A percentile compares a stretch with the other conserved stretches of the same genome.
phyloP scores from a whole-genome alignment of 1,140 invertebrate species.

The Dendrolimus kikuchii region DNA sequence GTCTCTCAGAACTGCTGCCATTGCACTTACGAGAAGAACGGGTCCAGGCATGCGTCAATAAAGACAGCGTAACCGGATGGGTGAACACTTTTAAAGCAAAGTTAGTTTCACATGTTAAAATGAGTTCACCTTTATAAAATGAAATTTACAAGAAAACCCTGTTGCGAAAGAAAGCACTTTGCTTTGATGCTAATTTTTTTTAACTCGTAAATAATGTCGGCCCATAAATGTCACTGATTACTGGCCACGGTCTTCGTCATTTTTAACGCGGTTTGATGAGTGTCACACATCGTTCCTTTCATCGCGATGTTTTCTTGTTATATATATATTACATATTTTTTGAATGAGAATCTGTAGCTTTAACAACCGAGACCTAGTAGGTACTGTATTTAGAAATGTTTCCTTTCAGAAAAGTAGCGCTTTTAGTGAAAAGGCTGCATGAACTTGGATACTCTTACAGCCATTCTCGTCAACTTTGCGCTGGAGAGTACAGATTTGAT shows the following conservation, averaged over 20 bases:
- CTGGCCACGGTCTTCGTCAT: too few species aligned
- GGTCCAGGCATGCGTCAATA: slow-evolving; percentile 73
- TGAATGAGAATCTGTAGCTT: not conserved
- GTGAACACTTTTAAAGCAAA: slow-evolving; percentile 81
- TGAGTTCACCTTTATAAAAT: not conserved
- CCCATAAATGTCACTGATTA: too few species aligned
- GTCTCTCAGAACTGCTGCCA: slow-evolving; percentile 78
- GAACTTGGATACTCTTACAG: slow-evolving; percentile 64
- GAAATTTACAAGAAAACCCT: too few species aligned
- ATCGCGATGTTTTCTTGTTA: too few species aligned
- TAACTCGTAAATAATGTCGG: too few species aligned
- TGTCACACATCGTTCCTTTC: too few species aligned
- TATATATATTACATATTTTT: too few species aligned
- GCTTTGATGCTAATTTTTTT: too few species aligned
- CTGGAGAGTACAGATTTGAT: slow-evolving; percentile 76
- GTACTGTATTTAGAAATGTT: not conserved
- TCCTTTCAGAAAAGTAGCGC: slow-evolving; percentile 58
- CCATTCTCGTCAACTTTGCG: slow-evolving; percentile 59
- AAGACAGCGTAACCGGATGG: slow-evolving; percentile 80
- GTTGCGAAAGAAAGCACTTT: too few species aligned
- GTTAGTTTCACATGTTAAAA: slow-evolving; percentile 52
- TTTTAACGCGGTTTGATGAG: too few species aligned
- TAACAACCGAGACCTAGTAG: not conserved
- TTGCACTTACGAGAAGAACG: slow-evolving; percentile 78
- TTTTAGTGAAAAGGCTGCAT: slow-evolving; percentile 50